phyloP scores from a whole-genome alignment of 2,888 invertebrate species.

The Dryocosmus kuriphilus region DNA sequence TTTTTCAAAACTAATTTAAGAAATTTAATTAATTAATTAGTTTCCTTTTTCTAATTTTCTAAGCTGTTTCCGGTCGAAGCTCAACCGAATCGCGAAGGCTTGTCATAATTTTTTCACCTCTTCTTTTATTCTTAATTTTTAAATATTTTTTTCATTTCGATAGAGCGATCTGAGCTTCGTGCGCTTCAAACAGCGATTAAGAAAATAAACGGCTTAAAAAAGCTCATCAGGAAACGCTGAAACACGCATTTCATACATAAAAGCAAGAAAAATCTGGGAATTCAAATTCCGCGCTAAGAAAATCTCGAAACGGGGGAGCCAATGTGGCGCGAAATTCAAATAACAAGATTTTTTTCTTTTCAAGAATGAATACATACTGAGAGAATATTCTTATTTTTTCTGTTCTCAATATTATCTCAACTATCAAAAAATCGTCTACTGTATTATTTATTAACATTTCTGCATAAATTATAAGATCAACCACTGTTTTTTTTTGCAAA shows the following conservation, averaged over 20 bases:
- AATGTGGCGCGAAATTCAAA: not conserved
- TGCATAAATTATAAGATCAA: too few species aligned
- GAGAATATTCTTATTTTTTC: too few species aligned
- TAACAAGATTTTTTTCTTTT: not conserved
- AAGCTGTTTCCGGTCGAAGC: slow-evolving; percentile 4
- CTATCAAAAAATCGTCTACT: too few species aligned
- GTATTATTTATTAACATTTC: too few species aligned
- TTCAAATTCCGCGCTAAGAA: not conserved
- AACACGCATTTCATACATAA: slow-evolving; percentile 2
- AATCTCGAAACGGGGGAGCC: not conserved
- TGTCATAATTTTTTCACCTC: not conserved
- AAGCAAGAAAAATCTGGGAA: not conserved
- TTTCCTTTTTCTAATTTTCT: not conserved
- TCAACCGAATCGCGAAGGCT: not conserved
- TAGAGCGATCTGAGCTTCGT: slow-evolving; percentile 54
- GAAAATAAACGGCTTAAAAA: slow-evolving; percentile 16
- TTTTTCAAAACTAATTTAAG: too few species aligned
- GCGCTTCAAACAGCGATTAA: slow-evolving; percentile 49
- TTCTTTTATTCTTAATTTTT: not conserved
- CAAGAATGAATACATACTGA: too few species aligned
- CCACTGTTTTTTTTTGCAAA: not conserved
- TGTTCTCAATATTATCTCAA: too few species aligned
- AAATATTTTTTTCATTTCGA: not conserved
- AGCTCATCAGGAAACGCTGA: slow-evolving; percentile 1
- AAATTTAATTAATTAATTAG: too few species aligned